phyloP scores from a whole-genome alignment of 2,113 vertebrate species.

The Pedionomus torquatus region DNA sequence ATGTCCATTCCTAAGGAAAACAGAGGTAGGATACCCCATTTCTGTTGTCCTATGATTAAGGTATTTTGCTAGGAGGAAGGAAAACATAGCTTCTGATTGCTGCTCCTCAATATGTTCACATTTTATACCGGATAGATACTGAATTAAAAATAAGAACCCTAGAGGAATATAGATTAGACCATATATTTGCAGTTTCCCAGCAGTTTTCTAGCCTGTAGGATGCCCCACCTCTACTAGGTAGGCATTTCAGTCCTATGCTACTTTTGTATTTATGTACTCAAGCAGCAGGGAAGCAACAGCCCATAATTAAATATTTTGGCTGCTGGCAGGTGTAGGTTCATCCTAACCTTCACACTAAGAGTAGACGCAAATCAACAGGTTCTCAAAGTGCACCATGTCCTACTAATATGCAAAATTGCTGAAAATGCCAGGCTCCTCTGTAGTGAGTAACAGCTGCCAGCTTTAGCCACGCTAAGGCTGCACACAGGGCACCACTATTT shows the following conservation, averaged over 20 bases:
- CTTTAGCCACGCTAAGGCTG: not conserved
- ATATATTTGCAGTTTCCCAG: not conserved
- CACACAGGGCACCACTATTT: accelerated
- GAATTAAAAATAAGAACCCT: not conserved
- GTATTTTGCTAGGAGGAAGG: not conserved
- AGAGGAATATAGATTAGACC: not conserved
- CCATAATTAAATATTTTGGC: not conserved
- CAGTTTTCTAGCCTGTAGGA: not conserved
- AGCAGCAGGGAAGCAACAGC: not conserved
- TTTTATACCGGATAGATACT: not conserved
- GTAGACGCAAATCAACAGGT: not conserved
- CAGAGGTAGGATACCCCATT: not conserved
- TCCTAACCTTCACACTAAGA: not conserved
- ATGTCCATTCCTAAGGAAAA: not conserved
- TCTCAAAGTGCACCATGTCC: not conserved
- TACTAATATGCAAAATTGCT: not conserved
- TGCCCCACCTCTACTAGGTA: not conserved
- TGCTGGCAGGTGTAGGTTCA: not conserved
- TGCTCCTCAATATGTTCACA: not conserved
- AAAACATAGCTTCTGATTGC: not conserved
- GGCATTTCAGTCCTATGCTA: not conserved
- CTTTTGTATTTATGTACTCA: not conserved
- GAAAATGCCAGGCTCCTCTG: not conserved
- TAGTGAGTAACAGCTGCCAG: not conserved
- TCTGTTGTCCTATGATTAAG: not conserved